Conservation (phyloP, 92 coral and sea anemone species). For the Paramuricea clavata region DNA sequence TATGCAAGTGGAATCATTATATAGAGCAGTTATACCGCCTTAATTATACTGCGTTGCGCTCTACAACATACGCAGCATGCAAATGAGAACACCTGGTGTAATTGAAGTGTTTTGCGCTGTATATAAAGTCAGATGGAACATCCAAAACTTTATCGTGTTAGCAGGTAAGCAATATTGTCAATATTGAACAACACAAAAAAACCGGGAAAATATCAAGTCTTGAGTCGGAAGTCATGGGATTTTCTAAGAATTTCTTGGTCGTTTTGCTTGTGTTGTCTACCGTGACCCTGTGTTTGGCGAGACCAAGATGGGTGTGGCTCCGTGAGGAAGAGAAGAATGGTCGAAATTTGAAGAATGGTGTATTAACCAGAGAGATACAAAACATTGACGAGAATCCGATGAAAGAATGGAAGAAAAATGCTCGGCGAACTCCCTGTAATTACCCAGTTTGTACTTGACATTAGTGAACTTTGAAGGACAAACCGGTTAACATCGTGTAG, state of each 20-base stretch:
- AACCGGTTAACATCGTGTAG: no score
- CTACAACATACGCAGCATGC: no score
- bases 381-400: not conserved
- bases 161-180: not conserved
- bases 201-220: no score
- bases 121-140: not conserved
- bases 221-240: not conserved
- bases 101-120: not conserved
- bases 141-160: not conserved
- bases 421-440: no score
- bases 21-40: no score
- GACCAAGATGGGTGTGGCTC: not conserved
- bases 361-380: not conserved
- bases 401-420: not conserved
- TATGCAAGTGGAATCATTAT: no score
- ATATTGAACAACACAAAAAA: no score
- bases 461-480: no score
- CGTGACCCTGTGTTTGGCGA: not conserved
- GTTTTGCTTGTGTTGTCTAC: not conserved
- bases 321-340: not conserved
- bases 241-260: not conserved
- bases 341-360: not conserved
- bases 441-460: no score
- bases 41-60: no score
- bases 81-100: no score